A percentile compares a stretch with the other conserved stretches of the same genome.
Conservation (phyloP, 1,140 invertebrate genomes). For the Trissolcus basalis region DNA sequence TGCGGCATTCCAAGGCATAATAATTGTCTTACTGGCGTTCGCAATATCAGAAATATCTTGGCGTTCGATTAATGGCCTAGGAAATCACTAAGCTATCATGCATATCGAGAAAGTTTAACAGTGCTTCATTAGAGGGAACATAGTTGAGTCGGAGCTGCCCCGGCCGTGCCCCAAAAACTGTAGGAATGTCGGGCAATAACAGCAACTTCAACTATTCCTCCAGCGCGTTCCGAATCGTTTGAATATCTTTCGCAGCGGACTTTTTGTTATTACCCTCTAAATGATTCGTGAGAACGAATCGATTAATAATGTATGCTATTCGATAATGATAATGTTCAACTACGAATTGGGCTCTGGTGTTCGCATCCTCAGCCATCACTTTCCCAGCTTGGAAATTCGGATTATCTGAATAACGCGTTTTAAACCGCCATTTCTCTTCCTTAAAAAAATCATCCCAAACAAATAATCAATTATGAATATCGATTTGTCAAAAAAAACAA, state of each 20-base stretch:
- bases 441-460: no score
- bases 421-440: no score
- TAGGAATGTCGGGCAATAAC: conserved; percentile 58
- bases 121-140: conserved; percentile 67
- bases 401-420: no score
- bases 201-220: conserved; percentile 52
- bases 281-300: conserved; percentile 22
- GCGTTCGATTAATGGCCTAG: conserved; percentile 49
- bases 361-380: background rate
- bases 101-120: conserved; percentile 72
- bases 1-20: conserved; percentile 65
- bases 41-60: conserved; percentile 69
- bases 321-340: conserved; percentile 13
- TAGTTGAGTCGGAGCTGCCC: conserved; percentile 62
- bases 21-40: conserved; percentile 62
- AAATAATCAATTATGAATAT: no score
- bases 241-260: conserved; percentile 43
- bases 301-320: conserved; percentile 12
- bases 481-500: no score
- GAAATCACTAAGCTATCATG: conserved; percentile 54
- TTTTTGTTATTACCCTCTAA: conserved; percentile 25
- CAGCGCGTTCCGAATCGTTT: conserved; percentile 26
- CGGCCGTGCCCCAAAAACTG: conserved; percentile 42
- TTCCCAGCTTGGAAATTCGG: background rate
- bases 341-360: background rate